A percentile compares a stretch with the other conserved stretches of the same genome.
Conservation (phyloP, 2,113 vertebrate genomes). For the Apeltes quadracus region DNA sequence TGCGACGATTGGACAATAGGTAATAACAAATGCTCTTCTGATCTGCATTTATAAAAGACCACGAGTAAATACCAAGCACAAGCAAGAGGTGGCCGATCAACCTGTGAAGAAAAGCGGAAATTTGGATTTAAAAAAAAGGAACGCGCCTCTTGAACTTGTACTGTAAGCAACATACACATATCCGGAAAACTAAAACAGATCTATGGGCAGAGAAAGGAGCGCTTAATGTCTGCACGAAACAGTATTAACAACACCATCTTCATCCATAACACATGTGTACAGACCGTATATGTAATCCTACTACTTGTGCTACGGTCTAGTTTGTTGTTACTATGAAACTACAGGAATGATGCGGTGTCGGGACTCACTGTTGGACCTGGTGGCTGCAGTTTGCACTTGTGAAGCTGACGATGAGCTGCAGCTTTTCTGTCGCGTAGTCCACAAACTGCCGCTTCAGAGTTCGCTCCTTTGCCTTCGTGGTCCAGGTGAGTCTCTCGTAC, state of each 20-base stretch:
- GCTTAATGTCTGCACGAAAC: not conserved
- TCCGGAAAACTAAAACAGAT: not conserved
- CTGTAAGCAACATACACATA: not conserved
- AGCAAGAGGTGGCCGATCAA: not conserved
- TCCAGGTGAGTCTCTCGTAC: constrained; percentile 94
- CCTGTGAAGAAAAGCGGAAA: not conserved
- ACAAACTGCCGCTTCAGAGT: constrained; percentile 95
- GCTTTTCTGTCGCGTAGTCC: constrained; percentile 91
- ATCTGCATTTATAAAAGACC: not conserved
- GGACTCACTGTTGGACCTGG: constrained; percentile 95
- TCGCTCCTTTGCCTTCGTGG: constrained; percentile 91
- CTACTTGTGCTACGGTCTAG: not conserved
- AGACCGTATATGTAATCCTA: not conserved
- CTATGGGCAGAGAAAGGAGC: not conserved
- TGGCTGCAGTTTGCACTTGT: constrained; percentile 96
- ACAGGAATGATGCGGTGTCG: not conserved
- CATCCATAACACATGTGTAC: not conserved
- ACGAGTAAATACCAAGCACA: not conserved
- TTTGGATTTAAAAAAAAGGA: not conserved
- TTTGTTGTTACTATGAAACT: not conserved
- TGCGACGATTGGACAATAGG: too few relatives aligned
- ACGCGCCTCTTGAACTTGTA: not conserved
- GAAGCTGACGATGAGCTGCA: constrained; percentile 93
- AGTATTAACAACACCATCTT: not conserved
- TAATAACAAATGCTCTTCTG: too few relatives aligned